Conservation (phyloP, 2,797 vertebrate species). For the Gobio occitaniae region DNA sequence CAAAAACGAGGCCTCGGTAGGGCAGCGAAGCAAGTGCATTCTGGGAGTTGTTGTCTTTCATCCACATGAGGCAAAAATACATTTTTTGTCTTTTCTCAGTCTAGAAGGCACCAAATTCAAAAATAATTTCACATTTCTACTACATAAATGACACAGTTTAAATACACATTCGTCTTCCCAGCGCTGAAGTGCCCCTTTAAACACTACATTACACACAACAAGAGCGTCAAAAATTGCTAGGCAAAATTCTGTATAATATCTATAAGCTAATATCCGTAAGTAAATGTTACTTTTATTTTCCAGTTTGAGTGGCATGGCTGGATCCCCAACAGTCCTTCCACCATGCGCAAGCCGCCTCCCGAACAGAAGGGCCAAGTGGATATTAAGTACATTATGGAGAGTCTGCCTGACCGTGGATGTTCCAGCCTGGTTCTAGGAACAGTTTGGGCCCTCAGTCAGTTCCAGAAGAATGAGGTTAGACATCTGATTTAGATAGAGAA, state of each 20-base stretch:
- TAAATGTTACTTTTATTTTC: conserved; percentile 29
- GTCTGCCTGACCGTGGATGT: conserved; percentile 65
- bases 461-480: neutral
- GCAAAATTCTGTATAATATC: neutral
- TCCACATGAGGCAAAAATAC: too few species aligned
- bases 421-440: neutral
- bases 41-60: too few species aligned
- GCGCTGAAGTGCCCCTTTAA: too few species aligned
- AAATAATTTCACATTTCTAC: too few species aligned
- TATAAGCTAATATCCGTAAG: neutral
- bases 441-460: neutral
- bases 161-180: too few species aligned
- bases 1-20: too few species aligned
- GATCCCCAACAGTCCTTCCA: conserved; percentile 72
- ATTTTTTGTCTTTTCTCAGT: too few species aligned
- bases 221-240: neutral
- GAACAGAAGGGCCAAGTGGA: conserved; percentile 84
- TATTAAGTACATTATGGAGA: conserved; percentile 87
- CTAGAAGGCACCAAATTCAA: too few species aligned
- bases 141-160: too few species aligned
- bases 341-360: conserved; percentile 91
- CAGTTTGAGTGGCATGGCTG: conserved; percentile 98
- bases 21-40: too few species aligned
- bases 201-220: too few species aligned
- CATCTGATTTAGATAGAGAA: neutral